Evolutionary conservation across 2,888 invertebrate genomes (phyloP), one percentile per base, ranked within the genome.

Genomic region (Sialis fuliginosa): DNA sequence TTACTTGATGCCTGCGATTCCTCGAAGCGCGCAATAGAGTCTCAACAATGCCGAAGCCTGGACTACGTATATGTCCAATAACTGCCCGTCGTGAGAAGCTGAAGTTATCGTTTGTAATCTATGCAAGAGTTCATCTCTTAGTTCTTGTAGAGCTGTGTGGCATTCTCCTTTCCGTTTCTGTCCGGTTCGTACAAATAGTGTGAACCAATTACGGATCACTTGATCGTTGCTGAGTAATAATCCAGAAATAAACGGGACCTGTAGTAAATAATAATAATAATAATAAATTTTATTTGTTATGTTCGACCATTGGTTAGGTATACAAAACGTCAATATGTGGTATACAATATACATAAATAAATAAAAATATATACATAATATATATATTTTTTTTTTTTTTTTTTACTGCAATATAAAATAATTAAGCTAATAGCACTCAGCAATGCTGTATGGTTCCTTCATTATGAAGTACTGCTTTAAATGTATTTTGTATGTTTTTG

Each of bases 1-100:
- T 62, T 70, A 86, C 76, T 93, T 93, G 9, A 93, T 82, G 1
- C 88, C 87, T 1, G 92, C 93, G 48, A 95, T 90, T 42, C 91
- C 92, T 55, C 91, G 75, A 1, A 96, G 69, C 1, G 95, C 92
- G 65, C 93, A 93, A 61, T 93, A 93, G 0, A 96, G 71, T 40
- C 93, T 71, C 31, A 95, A 66, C 39, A 95, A 68, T 1, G 91
- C 88, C n/a, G 91, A 88, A 1, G 90, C 92, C 63, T 90, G 81
- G 0, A 92, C 85, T 6, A 81, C 79, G 55, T 72, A 70, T 39
- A 72, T 72, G 53, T 82, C 80, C 1, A 75, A 71, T 40, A 81
- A 62, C 51, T 72, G 71, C 5, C 70, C 67, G 46, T 74, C 71
- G 6, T 74, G 67, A 6, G 82, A 79, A 32, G 74, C 71, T 2